Evolutionary conservation across 2,113 vertebrate genomes (phyloP), one percentile per base, ranked within the genome.

Genomic region (Pagrus major): DNA sequence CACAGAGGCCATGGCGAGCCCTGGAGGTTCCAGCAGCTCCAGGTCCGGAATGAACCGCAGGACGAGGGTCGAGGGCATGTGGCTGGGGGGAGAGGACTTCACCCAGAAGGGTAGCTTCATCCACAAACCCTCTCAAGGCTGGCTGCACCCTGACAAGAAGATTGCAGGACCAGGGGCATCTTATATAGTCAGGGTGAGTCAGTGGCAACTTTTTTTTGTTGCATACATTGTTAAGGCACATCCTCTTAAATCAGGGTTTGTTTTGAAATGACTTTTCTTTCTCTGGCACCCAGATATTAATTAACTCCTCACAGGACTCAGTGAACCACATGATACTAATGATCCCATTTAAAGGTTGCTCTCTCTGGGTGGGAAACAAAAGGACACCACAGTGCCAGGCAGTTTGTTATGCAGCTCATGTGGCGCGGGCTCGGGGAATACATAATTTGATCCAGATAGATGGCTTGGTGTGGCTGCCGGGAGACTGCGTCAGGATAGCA

Each of bases 101-200:
- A 95, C 83, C 86, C 96, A 96, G 79, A 98, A 96, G 84, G 96
- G 96, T 42, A 96, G 94, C 89, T 98, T 99, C 92, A 96, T 99
- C 93, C 96, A 97, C 93, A 99, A 98, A 90, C 98, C 97, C 2
- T 94, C 97, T n/a, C 97, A 98, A 83, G 97, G 97, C 65, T 99
- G 97, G 97, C 93, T 98, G 77, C 97, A 99, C 87, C 95, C 97
- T 6, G 97, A 98, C 81, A 96, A 96, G 88, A 93, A 96, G 89
- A 96, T 98, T 65, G 89, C 95, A 81, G 96, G 97, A 79, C 94
- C 96, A 0, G 98, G 98, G 6, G 96, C 96, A 35, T 97, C 96
- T 72, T 99, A 99, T 85, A 95, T 98, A 33, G 97, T 99, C 72
- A 95, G 97, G 95, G 98, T 99, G 91, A 98, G 97, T 95, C 68